Percentiles rank a stretch among this genome's conserved stretches.
Evolutionary conservation across 1,140 invertebrate genomes (phyloP).

Genomic region (Dinoponera quadriceps): DNA sequence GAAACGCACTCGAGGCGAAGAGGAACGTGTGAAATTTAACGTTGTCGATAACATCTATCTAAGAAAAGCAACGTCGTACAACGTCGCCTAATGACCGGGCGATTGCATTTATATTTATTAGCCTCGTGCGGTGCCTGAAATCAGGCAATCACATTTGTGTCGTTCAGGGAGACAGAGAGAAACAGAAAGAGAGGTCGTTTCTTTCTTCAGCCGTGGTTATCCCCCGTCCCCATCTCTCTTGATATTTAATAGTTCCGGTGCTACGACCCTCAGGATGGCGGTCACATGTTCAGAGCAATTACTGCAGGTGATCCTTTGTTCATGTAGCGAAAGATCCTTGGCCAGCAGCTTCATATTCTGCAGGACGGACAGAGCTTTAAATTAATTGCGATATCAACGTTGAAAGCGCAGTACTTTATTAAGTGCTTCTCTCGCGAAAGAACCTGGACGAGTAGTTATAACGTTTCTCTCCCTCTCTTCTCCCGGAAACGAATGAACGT

Average conservation of each 20-base stretch:
- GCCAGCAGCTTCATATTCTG: slow-evolving; percentile 77
- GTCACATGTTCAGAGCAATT: slow-evolving; percentile 68
- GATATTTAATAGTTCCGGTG: slow-evolving; percentile 68
- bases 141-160: neutral
- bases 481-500: too few species aligned
- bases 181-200: neutral
- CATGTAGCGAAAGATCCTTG: slow-evolving; percentile 70
- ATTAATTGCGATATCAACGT: slow-evolving; percentile 30
- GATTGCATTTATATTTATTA: neutral
- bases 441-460: too few species aligned
- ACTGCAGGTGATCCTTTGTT: slow-evolving; percentile 68
- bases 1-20: too few species aligned
- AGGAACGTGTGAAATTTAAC: too few species aligned
- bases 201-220: neutral
- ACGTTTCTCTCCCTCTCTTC: too few species aligned
- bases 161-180: neutral
- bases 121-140: neutral
- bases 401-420: too few species aligned
- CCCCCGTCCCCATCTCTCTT: neutral
- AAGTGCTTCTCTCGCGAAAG: too few species aligned
- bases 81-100: too few species aligned
- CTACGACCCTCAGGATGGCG: slow-evolving; percentile 60
- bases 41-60: too few species aligned
- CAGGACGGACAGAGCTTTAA: slow-evolving; percentile 36
- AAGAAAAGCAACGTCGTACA: too few species aligned